Evolutionary conservation across 2,113 vertebrate species (phyloP).

Genomic region (Shinisaurus crocodilurus): DNA sequence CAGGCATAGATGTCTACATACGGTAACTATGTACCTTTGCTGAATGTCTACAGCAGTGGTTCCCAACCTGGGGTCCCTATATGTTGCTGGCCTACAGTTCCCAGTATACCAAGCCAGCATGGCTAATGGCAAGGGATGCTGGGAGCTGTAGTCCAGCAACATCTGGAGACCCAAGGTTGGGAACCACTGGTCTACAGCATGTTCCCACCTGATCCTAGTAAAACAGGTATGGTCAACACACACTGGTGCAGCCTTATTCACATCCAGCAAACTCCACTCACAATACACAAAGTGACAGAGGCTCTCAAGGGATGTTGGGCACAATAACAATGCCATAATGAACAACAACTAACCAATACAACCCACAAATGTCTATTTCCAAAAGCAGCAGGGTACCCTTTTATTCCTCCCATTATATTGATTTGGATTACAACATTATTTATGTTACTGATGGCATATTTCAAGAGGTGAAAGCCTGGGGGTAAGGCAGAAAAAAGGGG

Average conservation of each 20-base stretch:
- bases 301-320: not conserved
- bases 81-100: no score
- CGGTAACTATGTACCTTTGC: no score
- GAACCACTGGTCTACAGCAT: not conserved
- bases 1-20: not conserved
- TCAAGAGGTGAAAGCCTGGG: no score
- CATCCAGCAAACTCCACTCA: no score
- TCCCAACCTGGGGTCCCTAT: no score
- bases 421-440: not conserved
- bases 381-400: not conserved
- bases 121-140: no score
- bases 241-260: not conserved
- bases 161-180: no score
- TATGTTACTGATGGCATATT: no score
- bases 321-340: not conserved
- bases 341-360: not conserved
- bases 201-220: not conserved
- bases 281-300: not conserved
- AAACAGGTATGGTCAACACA: not conserved
- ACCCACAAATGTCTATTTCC: not conserved
- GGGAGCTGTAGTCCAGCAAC: no score
- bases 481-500: no score
- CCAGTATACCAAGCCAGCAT: no score
- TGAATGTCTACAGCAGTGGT: no score
- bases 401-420: not conserved